Base-by-base conservation (phyloP, 2,113 vertebrate species). In the Oryzias celebensis region DNA sequence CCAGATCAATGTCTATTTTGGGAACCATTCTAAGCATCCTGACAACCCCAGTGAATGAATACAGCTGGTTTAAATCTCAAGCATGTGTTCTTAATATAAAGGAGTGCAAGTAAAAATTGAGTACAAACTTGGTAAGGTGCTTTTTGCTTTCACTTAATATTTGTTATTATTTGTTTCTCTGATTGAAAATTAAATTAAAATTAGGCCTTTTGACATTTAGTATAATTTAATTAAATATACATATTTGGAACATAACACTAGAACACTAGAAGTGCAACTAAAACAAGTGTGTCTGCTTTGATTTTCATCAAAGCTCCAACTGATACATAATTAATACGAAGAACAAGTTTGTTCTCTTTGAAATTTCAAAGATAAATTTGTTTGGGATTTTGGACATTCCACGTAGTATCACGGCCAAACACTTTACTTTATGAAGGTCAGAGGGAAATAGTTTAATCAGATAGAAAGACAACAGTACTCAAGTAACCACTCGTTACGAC, bases 1-100 rank as follows among this genome's bases (percentile, higher is more conserved):
- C 12, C 15, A 73, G 52, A 53, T 56, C 57, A 56, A 5, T 69
- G 43, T 47, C 59, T 77, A 67, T 73, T 68, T 65, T 59, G 48
- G 45, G 41, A 55, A 15, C 22, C 17, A 55, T 60, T 42, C 52
- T 24, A 52, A 64, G 57, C 52, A 65, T 66, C 61, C n/a, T 59
- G 60, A 82, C 80, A 55, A 68, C 46, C 41, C 22, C 41, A 17
- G 31, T 72, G 23, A 73, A 72, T 62, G 36, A 36, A 69, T 59
- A 28, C 74, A 81, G 54, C 84, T 82, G 78, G 60, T 76, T 78
- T 17, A 50, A 42, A 36, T 84, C 17, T 52, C 47, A 58, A 65
- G 20, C 24, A 61, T 14, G 24, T 62, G 2, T 65, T 73, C 2
- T 14, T 50, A 18, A 54, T 58, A 16, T 46, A n/a, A 47, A 18